A percentile compares a stretch with the other conserved stretches of the same genome.
phyloP scores from a whole-genome alignment of 2,797 vertebrate species.

The Nothura maculosa region DNA sequence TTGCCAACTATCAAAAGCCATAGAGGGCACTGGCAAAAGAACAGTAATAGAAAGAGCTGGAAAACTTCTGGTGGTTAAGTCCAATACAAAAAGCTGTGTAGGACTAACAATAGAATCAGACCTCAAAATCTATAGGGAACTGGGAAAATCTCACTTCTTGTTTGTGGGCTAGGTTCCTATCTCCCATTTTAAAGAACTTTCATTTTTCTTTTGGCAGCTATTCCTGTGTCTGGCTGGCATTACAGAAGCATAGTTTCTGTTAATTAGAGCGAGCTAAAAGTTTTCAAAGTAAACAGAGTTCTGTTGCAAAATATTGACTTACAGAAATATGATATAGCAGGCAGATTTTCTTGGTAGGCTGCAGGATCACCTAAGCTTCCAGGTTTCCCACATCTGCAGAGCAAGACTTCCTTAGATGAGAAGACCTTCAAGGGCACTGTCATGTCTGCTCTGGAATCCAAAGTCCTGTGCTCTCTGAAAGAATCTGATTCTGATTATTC shows the following conservation, averaged over 20 bases:
- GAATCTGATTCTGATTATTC: background rate
- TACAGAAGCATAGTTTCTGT: background rate
- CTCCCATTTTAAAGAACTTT: background rate
- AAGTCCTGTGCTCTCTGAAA: background rate
- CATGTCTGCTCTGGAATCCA: background rate
- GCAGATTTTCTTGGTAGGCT: background rate
- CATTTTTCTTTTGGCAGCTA: background rate
- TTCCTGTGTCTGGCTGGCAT: background rate
- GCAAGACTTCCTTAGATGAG: background rate
- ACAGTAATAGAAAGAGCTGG: background rate
- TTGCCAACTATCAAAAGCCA: background rate
- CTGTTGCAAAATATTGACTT: conserved; percentile 1
- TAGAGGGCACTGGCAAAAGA: background rate
- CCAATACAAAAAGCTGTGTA: background rate
- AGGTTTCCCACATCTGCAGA: background rate
- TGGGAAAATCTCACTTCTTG: background rate
- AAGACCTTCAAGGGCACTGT: background rate
- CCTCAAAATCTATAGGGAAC: background rate
- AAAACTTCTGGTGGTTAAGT: background rate
- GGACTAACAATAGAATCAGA: background rate
- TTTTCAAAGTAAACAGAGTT: background rate
- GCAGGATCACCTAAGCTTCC: background rate
- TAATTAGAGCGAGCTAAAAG: background rate
- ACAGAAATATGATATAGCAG: background rate
- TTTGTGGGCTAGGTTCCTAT: background rate